Conservation (phyloP, 2,797 vertebrate genomes). For the Pogoniulus pusillus region DNA sequence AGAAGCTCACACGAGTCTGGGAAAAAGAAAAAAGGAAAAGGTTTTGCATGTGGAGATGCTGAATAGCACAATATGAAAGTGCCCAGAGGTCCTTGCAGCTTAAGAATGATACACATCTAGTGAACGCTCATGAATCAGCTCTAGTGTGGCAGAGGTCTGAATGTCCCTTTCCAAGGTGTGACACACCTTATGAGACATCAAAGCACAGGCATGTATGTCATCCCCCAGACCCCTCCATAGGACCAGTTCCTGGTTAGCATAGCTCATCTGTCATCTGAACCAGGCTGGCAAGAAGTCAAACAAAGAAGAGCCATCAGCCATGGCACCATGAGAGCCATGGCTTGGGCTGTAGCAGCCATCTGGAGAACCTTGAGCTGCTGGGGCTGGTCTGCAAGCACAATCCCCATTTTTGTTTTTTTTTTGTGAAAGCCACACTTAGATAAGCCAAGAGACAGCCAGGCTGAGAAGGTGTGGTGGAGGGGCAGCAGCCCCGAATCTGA, state of each 20-base stretch:
- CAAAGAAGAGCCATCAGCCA: not conserved
- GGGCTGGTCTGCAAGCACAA: not conserved
- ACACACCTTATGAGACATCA: not conserved
- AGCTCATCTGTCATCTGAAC: not conserved
- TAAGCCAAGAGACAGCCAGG: not conserved
- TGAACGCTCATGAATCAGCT: not conserved
- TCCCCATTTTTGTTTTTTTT: too few species aligned
- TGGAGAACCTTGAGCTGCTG: not conserved
- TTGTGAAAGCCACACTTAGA: not conserved
- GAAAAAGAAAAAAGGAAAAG: not conserved
- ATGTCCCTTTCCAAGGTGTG: not conserved
- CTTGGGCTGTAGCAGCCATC: not conserved
- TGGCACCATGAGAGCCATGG: fast-evolving
- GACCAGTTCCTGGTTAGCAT: not conserved
- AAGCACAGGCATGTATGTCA: not conserved
- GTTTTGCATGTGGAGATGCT: not conserved
- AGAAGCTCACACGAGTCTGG: not conserved
- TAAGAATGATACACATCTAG: not conserved
- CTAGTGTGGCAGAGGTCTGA: not conserved
- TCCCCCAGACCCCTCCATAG: not conserved
- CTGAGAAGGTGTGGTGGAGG: too few species aligned
- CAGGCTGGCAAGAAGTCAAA: not conserved
- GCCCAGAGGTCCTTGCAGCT: not conserved
- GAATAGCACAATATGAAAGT: not conserved
- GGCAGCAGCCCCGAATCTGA: too few species aligned